Percentiles rank a stretch among this genome's conserved stretches.
Evolutionary conservation across 2,888 invertebrate species (phyloP).

Genomic region (Aleiodes leptofemur): DNA sequence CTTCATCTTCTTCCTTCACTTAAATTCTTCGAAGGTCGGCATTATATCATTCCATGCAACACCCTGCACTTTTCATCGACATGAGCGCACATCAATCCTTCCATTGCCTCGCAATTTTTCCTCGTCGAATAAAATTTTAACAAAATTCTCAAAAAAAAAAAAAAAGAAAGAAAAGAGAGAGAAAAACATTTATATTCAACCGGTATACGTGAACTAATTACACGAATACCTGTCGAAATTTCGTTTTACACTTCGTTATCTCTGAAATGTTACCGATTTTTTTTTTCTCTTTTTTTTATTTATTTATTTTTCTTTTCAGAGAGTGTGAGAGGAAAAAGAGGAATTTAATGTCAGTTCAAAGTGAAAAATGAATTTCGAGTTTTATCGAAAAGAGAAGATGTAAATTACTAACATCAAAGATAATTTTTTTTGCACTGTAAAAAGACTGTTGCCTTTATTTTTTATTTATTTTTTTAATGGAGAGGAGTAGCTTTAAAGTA

Average conservation of each 20-base stretch:
- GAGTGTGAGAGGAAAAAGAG: no score
- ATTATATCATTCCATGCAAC: constrained; percentile 37
- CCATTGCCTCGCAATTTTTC: constrained; percentile 3
- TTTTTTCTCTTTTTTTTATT: neutral
- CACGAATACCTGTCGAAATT: constrained; percentile 37
- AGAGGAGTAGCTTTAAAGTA: neutral
- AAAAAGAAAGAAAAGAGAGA: neutral
- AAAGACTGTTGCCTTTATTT: neutral
- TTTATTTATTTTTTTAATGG: neutral
- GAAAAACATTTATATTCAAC: constrained; percentile 3
- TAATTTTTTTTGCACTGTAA: neutral
- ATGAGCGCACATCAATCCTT: constrained; percentile 34
- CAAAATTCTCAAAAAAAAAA: no score
- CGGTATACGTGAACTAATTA: constrained; percentile 38
- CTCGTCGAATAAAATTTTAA: neutral
- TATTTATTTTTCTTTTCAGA: neutral
- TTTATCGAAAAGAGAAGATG: neutral
- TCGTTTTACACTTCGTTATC: constrained; percentile 26
- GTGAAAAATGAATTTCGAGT: constrained; percentile 13
- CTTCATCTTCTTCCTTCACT: constrained; percentile 30
- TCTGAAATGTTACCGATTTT: constrained; percentile 13
- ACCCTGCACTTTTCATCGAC: constrained; percentile 36
- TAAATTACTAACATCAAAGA: neutral
- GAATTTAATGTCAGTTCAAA: neutral
- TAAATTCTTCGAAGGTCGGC: constrained; percentile 32